Percentiles rank a stretch among this genome's conserved stretches.
These are phyloP conservation scores for Loris lydekkerianus DNA, from an alignment of 2,797 vertebrate species.

Conservation along the genomic window DNA sequence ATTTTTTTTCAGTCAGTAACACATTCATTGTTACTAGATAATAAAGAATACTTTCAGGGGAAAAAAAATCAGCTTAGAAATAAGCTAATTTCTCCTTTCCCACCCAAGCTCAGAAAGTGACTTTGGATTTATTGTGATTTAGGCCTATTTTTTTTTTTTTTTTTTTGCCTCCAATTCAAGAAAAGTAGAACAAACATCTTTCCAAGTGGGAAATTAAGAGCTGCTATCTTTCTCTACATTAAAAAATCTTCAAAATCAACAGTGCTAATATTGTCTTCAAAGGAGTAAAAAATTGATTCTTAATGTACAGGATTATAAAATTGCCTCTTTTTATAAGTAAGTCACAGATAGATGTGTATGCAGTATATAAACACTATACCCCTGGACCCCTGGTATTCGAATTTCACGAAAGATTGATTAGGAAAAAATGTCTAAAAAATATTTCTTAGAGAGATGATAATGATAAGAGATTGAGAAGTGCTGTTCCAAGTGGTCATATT, in stretches of 20 bases:
- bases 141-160: background rate
- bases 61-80: background rate
- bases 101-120: background rate
- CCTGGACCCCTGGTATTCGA: background rate
- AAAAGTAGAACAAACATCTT: slow-evolving; percentile 5
- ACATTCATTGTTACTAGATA: background rate
- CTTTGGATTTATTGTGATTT: slow-evolving; percentile 29
- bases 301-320: background rate
- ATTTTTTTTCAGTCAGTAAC: background rate
- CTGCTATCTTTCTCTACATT: background rate
- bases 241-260: slow-evolving; percentile 11
- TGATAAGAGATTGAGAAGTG: background rate
- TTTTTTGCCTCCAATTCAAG: slow-evolving; percentile 7
- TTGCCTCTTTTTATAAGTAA: background rate
- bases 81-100: slow-evolving; percentile 32
- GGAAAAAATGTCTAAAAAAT: background rate
- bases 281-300: background rate
- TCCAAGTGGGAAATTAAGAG: background rate
- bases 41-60: background rate
- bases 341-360: background rate
- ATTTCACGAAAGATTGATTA: background rate
- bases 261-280: background rate
- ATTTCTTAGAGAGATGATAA: background rate
- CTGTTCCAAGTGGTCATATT: background rate
- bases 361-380: background rate